Conservation (phyloP, 2,113 vertebrate species). For the Rhinichthys klamathensis region DNA sequence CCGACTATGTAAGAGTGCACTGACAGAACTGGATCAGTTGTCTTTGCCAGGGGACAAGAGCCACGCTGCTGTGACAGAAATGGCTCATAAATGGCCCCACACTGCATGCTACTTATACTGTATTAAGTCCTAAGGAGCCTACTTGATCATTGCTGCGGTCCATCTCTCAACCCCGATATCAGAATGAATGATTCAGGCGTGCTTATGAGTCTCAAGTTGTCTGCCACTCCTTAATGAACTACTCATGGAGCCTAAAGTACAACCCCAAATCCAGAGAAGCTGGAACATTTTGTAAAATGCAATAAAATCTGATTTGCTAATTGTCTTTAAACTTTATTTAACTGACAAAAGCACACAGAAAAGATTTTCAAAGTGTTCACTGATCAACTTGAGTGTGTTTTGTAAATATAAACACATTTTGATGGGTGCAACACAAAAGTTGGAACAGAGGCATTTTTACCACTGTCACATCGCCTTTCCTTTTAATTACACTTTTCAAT, state of each 20-base stretch:
- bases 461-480: too few species aligned
- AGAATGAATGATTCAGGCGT: not conserved
- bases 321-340: too few species aligned
- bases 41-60: conserved; percentile 22
- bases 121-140: not conserved
- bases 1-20: conserved; percentile 4
- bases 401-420: too few species aligned
- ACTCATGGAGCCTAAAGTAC: not conserved
- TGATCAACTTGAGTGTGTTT: too few species aligned
- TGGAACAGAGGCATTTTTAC: too few species aligned
- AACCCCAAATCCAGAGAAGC: too few species aligned
- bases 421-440: too few species aligned
- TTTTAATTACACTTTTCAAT: too few species aligned
- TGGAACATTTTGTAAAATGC: too few species aligned
- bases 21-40: conserved; percentile 48
- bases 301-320: too few species aligned
- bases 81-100: conserved; percentile 7
- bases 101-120: not conserved
- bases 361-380: too few species aligned
- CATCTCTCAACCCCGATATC: not conserved
- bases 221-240: not conserved
- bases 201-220: not conserved
- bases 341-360: too few species aligned
- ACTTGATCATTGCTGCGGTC: not conserved
- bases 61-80: conserved; percentile 2